These are phyloP conservation scores for Meleagris gallopavo DNA, from an alignment of 2,113 vertebrate genomes.

Conservation along the genomic window DNA sequence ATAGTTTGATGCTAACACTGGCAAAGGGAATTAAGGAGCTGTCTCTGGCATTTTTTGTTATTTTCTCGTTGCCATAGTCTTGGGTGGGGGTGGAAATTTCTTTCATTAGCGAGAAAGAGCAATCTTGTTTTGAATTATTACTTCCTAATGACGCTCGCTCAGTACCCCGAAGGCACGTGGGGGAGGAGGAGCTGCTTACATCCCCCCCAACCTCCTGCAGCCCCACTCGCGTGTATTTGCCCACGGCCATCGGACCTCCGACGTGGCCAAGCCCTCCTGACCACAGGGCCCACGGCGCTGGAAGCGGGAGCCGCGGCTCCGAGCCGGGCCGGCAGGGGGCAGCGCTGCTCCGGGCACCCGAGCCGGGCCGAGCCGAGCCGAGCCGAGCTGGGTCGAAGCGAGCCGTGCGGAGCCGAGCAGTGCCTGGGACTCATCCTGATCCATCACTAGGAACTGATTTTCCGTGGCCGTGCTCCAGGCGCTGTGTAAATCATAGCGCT, in stretches of 20 bases:
- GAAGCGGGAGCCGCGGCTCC: neutral
- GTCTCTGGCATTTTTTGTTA: too few species aligned
- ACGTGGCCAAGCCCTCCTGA: accelerated
- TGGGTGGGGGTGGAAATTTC: neutral
- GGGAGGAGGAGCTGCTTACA: accelerated
- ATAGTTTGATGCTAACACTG: accelerated
- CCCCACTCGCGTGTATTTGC: neutral
- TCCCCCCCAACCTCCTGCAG: accelerated
- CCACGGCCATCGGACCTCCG: too few species aligned
- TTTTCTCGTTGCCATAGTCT: neutral
- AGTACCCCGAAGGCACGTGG: accelerated
- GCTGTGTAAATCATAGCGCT: neutral
- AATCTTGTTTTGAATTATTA: accelerated
- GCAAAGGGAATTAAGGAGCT: neutral
- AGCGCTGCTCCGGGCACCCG: neutral
- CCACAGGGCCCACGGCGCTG: neutral
- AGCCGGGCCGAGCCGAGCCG: accelerated
- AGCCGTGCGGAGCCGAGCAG: neutral
- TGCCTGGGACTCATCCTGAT: neutral
- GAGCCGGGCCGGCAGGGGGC: neutral
- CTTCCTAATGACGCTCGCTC: accelerated
- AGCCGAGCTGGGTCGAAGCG: neutral
- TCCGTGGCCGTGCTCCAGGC: neutral
- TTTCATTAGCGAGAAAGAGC: accelerated
- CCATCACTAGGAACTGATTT: accelerated